Percentiles rank a stretch among this genome's conserved stretches.
These are phyloP conservation scores for Syngnathus typhle DNA, from an alignment of 2,113 vertebrate species.

Conservation along the genomic window DNA sequence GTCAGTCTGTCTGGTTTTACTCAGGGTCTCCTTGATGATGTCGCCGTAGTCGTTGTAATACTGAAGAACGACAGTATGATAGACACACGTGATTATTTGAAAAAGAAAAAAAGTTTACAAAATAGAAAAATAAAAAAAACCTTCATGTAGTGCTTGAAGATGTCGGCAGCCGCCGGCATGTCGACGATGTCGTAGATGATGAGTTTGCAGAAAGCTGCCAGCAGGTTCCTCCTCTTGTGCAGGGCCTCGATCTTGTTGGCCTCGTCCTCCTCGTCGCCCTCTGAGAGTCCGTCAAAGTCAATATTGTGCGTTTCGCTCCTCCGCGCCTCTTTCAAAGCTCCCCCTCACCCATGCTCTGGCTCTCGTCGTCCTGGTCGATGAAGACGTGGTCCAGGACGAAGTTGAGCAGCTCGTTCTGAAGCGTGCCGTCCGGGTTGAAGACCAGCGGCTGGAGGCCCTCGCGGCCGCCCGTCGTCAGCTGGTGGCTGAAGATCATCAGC, in stretches of 20 bases:
- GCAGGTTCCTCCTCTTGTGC: conserved; percentile 95
- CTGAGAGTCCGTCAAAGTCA: conserved; percentile 54
- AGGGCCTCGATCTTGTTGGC: conserved; percentile 99
- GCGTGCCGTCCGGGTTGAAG: conserved; percentile 90
- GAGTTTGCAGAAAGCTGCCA: conserved; percentile 97
- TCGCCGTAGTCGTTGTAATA: conserved; percentile 99
- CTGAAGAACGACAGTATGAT: conserved; percentile 55
- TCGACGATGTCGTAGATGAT: conserved; percentile 98
- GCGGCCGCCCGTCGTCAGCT: conserved; percentile 85
- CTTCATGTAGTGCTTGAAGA: conserved; percentile 99
- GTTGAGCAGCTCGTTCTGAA: conserved; percentile 94
- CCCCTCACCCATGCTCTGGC: conserved; percentile 94
- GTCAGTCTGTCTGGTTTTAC: conserved; percentile 97
- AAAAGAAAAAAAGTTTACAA: too few species aligned
- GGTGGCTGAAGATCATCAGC: conserved; percentile 99
- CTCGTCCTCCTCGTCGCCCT: conserved; percentile 98
- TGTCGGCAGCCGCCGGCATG: conserved; percentile 97
- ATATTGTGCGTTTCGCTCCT: not conserved
- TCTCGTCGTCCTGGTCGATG: conserved; percentile 98
- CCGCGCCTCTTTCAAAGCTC: not conserved
- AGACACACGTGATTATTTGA: not conserved
- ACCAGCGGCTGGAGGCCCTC: conserved; percentile 93
- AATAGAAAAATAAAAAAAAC: conserved; percentile 51
- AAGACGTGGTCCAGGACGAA: conserved; percentile 99
- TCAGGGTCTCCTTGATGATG: conserved; percentile 98